phyloP scores from a whole-genome alignment of 2,113 vertebrate species.

The Calonectris borealis region DNA sequence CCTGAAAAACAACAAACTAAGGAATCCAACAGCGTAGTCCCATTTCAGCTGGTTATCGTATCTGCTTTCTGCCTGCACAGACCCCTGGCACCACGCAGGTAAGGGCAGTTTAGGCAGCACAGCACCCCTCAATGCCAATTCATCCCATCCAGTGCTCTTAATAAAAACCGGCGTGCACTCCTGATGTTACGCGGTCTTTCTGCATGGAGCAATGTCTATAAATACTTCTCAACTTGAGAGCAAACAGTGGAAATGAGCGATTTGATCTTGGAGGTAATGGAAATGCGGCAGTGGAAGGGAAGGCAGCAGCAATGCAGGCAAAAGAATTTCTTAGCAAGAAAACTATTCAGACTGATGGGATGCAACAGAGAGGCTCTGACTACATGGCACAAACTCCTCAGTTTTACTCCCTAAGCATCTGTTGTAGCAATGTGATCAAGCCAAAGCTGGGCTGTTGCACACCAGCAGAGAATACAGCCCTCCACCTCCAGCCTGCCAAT shows the following conservation, averaged over 20 bases:
- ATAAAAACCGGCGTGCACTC: rapidly evolving
- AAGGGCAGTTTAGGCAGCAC: neutral
- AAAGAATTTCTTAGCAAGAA: neutral
- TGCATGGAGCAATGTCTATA: neutral
- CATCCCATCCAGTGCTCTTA: neutral
- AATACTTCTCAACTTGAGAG: neutral
- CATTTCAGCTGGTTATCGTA: too few relatives aligned
- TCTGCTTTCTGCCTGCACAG: neutral
- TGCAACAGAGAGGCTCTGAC: neutral
- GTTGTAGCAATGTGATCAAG: neutral
- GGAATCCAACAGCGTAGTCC: neutral
- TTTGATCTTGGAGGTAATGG: neutral
- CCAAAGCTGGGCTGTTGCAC: neutral
- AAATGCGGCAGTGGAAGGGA: neutral
- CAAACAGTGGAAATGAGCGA: neutral
- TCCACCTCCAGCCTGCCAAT: neutral
- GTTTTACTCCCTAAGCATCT: neutral
- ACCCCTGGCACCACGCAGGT: neutral
- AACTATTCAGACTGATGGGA: neutral
- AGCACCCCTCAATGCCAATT: neutral
- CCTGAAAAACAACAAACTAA: neutral
- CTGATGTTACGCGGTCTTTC: neutral
- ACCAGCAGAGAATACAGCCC: neutral
- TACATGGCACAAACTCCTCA: neutral
- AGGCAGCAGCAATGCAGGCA: neutral